Evolutionary conservation across 2,113 vertebrate species (phyloP), one percentile per base, ranked within the genome.

Genomic region (Oncorhynchus clarkii): DNA sequence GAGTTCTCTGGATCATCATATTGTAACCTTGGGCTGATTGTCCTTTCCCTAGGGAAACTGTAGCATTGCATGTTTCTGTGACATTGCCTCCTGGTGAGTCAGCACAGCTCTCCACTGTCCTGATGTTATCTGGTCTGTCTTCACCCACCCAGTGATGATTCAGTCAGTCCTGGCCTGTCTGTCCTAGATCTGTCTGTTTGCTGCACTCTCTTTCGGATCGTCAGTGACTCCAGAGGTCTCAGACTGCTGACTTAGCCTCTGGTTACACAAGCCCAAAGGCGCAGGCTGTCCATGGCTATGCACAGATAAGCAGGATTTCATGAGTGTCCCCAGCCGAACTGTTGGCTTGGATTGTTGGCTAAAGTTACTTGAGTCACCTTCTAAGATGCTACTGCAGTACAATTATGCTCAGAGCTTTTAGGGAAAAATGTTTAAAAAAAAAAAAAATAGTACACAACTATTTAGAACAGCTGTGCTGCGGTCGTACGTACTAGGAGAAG

Each of bases 91-190:
- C 68, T 80, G 78, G 79, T 90, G 89, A 89, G 85, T 91, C 89
- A 87, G 86, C 27, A 11, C 16, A 54, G 65, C 60, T 76, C 34
- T n/a, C 72, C 73, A 54, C 73, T 65, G 64, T 74, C 2, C 3
- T 54, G 5, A 18, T 18, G 12, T 54, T 3, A 54, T 54, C 51
- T 54, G 51, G 77, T 81, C 77, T 72, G 59, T 62, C 71, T 62
- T 86, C 90, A 88, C 80, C 31, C 16, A 80, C 82, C 89, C 89
- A 87, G 81, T 67, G 82, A 89, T 90, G 89, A 91, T 74, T 91
- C 90, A 89, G 88, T 75, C 82, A 72, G 84, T 86, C 82, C 84
- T 71, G 82, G 84, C 72, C 82, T 29, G 51, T 83, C 65, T 74
- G 78, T 71, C 77, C 78, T 54, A 54, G 14, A 54, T 54, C 51